Conservation (phyloP, 2,113 vertebrate species). For the Apus apus region DNA sequence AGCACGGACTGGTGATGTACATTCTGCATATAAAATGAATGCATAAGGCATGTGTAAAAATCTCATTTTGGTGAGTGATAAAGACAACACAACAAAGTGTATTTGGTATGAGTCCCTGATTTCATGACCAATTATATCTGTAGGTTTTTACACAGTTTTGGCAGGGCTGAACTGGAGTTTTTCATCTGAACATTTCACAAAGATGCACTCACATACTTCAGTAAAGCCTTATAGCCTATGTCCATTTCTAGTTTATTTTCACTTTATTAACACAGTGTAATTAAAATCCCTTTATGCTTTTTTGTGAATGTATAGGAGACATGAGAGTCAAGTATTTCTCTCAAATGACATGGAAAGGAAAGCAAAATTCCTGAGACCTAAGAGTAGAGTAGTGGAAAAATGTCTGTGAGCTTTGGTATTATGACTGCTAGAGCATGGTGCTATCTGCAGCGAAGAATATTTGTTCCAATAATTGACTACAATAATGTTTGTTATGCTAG, state of each 20-base stretch:
- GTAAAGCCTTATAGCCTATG: background rate
- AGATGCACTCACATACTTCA: background rate
- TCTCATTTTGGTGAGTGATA: background rate
- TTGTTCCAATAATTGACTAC: background rate
- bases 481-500: background rate
- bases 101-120: background rate
- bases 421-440: background rate
- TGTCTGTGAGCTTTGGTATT: background rate
- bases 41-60: background rate
- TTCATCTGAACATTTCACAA: background rate
- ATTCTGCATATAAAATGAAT: background rate
- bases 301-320: background rate
- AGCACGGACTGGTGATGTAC: background rate
- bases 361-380: background rate
- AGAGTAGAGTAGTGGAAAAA: background rate
- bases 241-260: background rate
- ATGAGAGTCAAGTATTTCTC: background rate
- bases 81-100: rapidly evolving
- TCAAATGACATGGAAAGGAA: background rate
- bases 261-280: background rate
- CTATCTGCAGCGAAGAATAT: background rate
- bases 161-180: background rate
- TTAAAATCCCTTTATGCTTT: background rate
- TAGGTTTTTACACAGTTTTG: background rate
- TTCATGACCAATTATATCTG: background rate